Evolutionary conservation across 2,797 vertebrate genomes (phyloP), one percentile per base, ranked within the genome.

Genomic region (Macropus fuliginosus): DNA sequence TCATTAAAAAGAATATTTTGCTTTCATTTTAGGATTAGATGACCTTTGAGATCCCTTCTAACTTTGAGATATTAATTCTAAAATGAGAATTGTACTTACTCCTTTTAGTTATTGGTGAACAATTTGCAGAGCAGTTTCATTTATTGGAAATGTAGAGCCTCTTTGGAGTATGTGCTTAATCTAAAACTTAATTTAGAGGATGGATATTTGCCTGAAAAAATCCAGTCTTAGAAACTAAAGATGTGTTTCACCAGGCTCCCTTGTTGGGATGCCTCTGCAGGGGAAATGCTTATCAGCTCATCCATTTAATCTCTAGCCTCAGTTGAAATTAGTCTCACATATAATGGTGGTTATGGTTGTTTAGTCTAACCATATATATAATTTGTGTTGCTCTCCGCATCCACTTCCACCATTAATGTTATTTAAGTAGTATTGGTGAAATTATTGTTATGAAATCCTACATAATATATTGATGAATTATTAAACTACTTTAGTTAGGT

Each of bases 401-500:
- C 90, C 52, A 0, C 57, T 8, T 13, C 93, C 93, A 52, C 91
- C 93, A 90, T 96, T 93, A 93, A 55, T 92, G 59, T 96, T 21
- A 59, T 91, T 93, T 97, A 96, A 97, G 54, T 96, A 87, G 91
- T 62, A n/a, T 92, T 93, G 91, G 92, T 74, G 97, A 54, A 87
- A 95, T 95, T 89, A 95, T 94, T 89, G 12, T 55, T 62, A n/a
- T 0, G 31, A 97, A 90, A 92, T 93, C 54, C 92, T 55, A 10
- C 5, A 50, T 87, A 95, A 55, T 62, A 93, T 97, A 93, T 94
- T 8, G 34, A 95, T 97, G 96, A 96, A 95, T 98, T 97, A 50
- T 98, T 97, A 95, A 92, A 87, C 56, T 95, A 34, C 93, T 94
- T 94, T 95, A 59, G 92, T 93, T 94, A 92, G 95, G 92, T 95